Evolutionary conservation across 2,888 invertebrate genomes (phyloP).

Genomic region (Archaeoteleia sp.): DNA sequence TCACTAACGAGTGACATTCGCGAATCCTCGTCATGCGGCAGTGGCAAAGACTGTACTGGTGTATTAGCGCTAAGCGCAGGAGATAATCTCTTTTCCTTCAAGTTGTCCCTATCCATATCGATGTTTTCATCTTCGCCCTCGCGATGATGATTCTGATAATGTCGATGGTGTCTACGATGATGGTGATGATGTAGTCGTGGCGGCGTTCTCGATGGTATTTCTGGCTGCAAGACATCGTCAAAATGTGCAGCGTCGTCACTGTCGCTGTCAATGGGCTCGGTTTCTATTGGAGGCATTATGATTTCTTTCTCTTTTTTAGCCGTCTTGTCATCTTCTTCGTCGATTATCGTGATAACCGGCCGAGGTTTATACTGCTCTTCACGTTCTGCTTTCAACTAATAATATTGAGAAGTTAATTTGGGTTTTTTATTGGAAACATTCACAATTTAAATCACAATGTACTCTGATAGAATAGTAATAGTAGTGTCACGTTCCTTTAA

Average conservation of each 20-base stretch:
- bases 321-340: constrained; percentile 73
- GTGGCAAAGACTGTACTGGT: constrained; percentile 64
- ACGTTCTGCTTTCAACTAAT: constrained; percentile 81
- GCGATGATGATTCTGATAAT: constrained; percentile 72
- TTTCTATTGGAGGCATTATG: constrained; percentile 79
- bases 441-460: not conserved
- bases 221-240: constrained; percentile 68
- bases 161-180: constrained; percentile 72
- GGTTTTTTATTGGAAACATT: no score
- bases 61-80: constrained; percentile 59
- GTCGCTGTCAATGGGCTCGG: constrained; percentile 85
- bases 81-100: constrained; percentile 66
- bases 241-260: constrained; percentile 73
- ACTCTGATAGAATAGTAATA: not conserved
- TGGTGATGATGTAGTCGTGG: constrained; percentile 72
- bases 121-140: constrained; percentile 67
- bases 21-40: constrained; percentile 70
- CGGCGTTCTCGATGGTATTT: constrained; percentile 68
- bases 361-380: constrained; percentile 91
- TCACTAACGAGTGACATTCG: constrained; percentile 72
- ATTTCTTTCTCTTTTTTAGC: constrained; percentile 72
- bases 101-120: constrained; percentile 62
- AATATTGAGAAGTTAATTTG: constrained; percentile 21
- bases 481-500: no score
- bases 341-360: constrained; percentile 80